Base-by-base conservation (phyloP, 2,888 invertebrate species). In the Lasioglossum oenotherae region DNA sequence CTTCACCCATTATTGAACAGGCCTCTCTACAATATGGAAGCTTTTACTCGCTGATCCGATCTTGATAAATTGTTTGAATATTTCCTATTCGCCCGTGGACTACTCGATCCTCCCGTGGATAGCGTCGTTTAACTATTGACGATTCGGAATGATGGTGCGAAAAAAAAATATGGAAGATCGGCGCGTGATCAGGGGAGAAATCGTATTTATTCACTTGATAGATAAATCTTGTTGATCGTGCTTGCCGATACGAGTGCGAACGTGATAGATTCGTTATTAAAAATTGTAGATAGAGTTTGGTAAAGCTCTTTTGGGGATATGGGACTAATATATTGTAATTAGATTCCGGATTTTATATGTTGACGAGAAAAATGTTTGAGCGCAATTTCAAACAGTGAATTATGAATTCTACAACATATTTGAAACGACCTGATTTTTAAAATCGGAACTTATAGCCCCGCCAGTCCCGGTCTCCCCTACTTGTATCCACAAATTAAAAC, bases 1-100 rank as follows among this genome's bases (percentile, higher is more conserved):
- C n/a, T 46, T 57, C 14, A 12, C 35, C 57, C 27, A 12, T 41
- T 81, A 72, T 72, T 64, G n/a, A 71, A 75, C 71, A 16, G n/a
- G 41, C 23, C 31, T 35, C 4, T 4, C 2, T 19, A 44, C 31
- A 67, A 80, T 78, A 31, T 49, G 53, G 44, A 8, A 4, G 46
- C 38, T 38, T 69, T 38, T 69, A 38, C 23, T 69, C 35, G 69
- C 23, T 38, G 31, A 38, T 69, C 69, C 69, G 64, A 64, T 64
- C 64, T 31, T 31, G 67, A 35, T 69, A 23, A 69, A 69, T 69
- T 35, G 69, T 69, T 69, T 16, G 16, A 64, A 31, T 64, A 64
- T 16, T 31, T 64, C 31, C 5, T 5, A 16, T 64, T 31, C 31
- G 31, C 6, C 31, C n/a, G n/a, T 12, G n/a, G 23, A 57, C n/a